Evolutionary conservation across 2,888 invertebrate species (phyloP).

Genomic region (Coleophora flavipennella): DNA sequence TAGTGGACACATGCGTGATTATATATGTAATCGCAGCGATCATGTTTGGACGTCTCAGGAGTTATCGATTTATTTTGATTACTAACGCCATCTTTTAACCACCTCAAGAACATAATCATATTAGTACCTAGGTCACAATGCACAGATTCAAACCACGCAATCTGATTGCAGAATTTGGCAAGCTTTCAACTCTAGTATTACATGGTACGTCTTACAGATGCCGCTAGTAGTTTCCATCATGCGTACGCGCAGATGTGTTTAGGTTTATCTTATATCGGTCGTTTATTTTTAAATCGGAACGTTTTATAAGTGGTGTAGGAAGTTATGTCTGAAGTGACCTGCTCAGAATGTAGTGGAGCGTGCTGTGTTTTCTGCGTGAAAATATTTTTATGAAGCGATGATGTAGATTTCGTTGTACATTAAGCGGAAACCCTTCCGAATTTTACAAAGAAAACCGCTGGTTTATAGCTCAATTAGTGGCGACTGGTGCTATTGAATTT

Average conservation of each 20-base stretch:
- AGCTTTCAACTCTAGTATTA: slow-evolving; percentile 34
- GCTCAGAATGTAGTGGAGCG: slow-evolving; percentile 31
- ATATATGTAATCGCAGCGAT: too few species aligned
- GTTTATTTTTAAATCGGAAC: slow-evolving; percentile 63
- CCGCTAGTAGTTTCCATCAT: slow-evolving; percentile 24
- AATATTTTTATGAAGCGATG: too few species aligned
- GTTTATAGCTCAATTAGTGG: too few species aligned
- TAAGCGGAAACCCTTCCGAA: too few species aligned
- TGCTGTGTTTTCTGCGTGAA: neutral
- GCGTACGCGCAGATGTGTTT: slow-evolving; percentile 6
- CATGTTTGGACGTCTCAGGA: too few species aligned
- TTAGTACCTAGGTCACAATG: slow-evolving; percentile 10
- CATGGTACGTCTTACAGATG: slow-evolving; percentile 32
- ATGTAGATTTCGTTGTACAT: too few species aligned
- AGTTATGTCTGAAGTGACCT: slow-evolving; percentile 40
- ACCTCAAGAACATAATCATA: slow-evolving; percentile 5
- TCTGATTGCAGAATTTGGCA: slow-evolving; percentile 25
- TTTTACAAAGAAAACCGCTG: slow-evolving; percentile 11
- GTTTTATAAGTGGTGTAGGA: slow-evolving; percentile 65
- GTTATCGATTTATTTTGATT: too few species aligned
- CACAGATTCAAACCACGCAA: slow-evolving; percentile 18
- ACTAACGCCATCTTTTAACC: slow-evolving; percentile 25
- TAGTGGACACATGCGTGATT: too few species aligned
- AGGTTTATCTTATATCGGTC: slow-evolving; percentile 41
- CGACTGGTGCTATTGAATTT: too few species aligned